Conservation (phyloP, 2,888 invertebrate species). For the Ophion costatus region DNA sequence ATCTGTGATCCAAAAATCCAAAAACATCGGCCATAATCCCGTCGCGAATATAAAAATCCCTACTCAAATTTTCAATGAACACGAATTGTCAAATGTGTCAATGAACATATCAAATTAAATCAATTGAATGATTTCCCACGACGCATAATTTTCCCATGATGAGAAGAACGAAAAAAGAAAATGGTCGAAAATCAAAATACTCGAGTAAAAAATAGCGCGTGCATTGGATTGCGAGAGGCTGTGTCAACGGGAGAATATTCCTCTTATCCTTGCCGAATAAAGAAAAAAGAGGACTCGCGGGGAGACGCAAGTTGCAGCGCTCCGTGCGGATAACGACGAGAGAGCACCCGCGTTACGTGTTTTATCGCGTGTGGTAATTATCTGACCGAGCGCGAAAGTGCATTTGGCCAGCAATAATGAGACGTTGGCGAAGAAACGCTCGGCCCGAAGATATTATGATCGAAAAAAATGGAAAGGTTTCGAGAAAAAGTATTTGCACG, state of each 20-base stretch:
- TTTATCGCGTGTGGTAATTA: conserved; percentile 58
- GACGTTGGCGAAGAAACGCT: conserved; percentile 11
- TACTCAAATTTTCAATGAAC: too few species aligned
- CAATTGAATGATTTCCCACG: neutral
- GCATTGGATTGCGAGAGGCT: neutral
- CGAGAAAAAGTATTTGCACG: neutral
- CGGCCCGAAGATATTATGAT: conserved; percentile 8
- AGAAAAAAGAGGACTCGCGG: neutral
- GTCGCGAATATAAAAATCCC: too few species aligned
- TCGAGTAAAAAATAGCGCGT: neutral
- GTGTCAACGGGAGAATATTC: neutral
- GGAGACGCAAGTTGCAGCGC: neutral
- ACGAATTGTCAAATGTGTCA: too few species aligned
- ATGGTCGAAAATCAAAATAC: neutral
- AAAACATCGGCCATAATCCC: too few species aligned
- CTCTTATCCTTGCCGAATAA: neutral
- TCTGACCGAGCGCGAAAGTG: conserved; percentile 57
- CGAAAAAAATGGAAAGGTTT: neutral
- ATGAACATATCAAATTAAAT: neutral
- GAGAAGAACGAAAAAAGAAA: neutral
- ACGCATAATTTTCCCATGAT: neutral
- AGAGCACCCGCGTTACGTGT: conserved; percentile 48
- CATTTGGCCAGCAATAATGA: conserved; percentile 41
- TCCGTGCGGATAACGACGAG: conserved; percentile 21
- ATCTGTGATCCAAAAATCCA: too few species aligned